Conservation (phyloP, 2,797 vertebrate genomes). For the Brotula barbata region DNA sequence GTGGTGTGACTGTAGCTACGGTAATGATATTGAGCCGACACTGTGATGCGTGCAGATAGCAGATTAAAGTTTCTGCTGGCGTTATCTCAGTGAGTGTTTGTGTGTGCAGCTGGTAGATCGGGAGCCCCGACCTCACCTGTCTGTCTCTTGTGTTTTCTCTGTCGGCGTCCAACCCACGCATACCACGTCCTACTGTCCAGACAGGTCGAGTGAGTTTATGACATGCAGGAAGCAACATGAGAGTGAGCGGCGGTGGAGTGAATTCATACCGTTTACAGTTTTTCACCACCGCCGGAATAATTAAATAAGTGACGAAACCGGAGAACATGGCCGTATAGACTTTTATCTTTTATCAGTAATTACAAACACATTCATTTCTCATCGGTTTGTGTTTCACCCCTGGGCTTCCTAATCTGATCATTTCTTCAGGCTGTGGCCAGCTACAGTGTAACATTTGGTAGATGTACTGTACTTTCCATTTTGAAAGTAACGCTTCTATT, state of each 20-base stretch:
- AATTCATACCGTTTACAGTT: too few relatives aligned
- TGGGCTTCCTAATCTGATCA: constrained; percentile 2
- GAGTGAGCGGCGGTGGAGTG: too few relatives aligned
- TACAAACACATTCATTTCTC: too few relatives aligned
- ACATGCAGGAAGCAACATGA: constrained; percentile 1
- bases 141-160: constrained; percentile 1
- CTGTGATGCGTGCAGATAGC: background rate
- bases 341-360: background rate
- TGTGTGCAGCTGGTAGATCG: constrained; percentile 6
- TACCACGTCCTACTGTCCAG: constrained; percentile 5
- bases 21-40: too few relatives aligned
- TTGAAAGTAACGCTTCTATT: background rate
- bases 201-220: constrained; percentile 38
- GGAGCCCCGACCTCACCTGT: constrained; percentile 33
- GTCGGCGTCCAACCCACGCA: constrained; percentile 11
- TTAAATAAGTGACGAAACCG: too few relatives aligned
- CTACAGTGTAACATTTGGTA: background rate
- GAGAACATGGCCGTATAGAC: background rate
- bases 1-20: too few relatives aligned
- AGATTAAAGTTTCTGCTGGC: constrained; percentile 1
- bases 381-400: constrained; percentile 1
- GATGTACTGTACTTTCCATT: background rate
- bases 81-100: constrained; percentile 1
- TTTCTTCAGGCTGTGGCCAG: constrained; percentile 3
- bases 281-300: too few relatives aligned